Percentiles rank a stretch among this genome's conserved stretches.
Evolutionary conservation across 37 sponge, comb jelly and placozoan species (phyloP).

Genomic region (Eunapius fragilis): DNA sequence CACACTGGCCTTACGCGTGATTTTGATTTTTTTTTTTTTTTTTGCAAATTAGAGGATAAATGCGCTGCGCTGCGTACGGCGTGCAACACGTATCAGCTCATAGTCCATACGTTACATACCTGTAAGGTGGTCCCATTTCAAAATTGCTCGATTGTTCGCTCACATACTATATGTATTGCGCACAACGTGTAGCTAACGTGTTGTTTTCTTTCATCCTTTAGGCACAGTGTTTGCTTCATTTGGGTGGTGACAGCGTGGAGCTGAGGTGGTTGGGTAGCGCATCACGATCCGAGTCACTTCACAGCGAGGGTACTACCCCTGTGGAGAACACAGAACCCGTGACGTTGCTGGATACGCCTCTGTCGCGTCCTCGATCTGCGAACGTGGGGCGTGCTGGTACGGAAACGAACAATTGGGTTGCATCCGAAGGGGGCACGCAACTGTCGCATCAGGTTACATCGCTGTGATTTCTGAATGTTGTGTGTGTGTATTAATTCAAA

Average conservation of each 20-base stretch:
- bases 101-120: no score
- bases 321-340: background rate
- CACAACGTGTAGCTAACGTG: background rate
- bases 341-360: background rate
- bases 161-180: no score
- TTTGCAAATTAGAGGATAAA: no score
- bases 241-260: conserved; percentile 70
- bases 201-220: background rate
- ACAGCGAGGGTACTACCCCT: background rate
- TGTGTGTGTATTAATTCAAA: background rate
- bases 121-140: no score
- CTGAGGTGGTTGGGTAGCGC: background rate
- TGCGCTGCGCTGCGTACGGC: no score
- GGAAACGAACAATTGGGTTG: background rate
- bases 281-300: background rate
- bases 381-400: background rate
- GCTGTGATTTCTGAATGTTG: background rate
- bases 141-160: no score
- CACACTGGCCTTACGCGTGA: no score
- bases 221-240: conserved; percentile 75
- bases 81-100: no score
- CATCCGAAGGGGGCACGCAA: background rate
- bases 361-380: background rate
- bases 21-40: no score
- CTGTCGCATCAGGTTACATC: background rate